Evolutionary conservation across 2,797 vertebrate genomes (phyloP).

Genomic region (Aplochiton taeniatus): DNA sequence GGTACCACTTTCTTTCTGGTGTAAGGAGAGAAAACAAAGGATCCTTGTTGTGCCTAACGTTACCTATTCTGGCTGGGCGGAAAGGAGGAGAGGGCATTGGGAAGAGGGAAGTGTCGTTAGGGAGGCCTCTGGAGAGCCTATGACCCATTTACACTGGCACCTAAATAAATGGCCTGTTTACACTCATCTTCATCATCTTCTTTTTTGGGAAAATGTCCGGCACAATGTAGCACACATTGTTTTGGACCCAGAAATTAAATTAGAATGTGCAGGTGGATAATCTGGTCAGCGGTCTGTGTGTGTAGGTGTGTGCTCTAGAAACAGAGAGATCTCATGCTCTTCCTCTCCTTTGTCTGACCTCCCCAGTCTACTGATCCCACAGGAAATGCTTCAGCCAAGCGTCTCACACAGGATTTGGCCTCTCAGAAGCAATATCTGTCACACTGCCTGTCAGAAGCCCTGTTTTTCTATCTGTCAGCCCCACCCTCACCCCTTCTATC

Average conservation of each 20-base stretch:
- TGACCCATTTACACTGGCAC: slow-evolving; percentile 32
- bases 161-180: slow-evolving; percentile 25
- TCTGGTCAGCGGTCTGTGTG: not conserved
- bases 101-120: slow-evolving; percentile 11
- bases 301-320: slow-evolving; percentile 26
- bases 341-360: not conserved
- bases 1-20: too few species aligned
- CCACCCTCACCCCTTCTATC: not conserved
- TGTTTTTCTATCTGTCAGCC: not conserved
- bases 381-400: not conserved
- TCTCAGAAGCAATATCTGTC: slow-evolving; percentile 2
- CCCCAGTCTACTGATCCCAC: not conserved
- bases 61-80: too few species aligned
- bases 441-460: too few species aligned
- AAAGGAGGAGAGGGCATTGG: slow-evolving; percentile 1
- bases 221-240: too few species aligned
- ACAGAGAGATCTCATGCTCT: not conserved
- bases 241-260: too few species aligned
- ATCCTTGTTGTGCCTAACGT: too few species aligned
- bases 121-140: slow-evolving; percentile 16
- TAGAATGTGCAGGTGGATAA: too few species aligned
- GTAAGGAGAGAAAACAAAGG: too few species aligned
- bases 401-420: not conserved
- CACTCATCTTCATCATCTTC: slow-evolving; percentile 22
- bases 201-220: not conserved